Percentiles rank a stretch among this genome's conserved stretches.
Conservation (phyloP, 2,113 vertebrate genomes). For the rat (Rattus norvegicus) region GRCr8 NC_086020.1:119539001-119539500, state of each 20-base stretch:
- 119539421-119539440: no score
- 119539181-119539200: not conserved
- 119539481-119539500: no score
- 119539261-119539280: not conserved
- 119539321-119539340: not conserved
- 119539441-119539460: no score
- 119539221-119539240: not conserved
- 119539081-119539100: not conserved
- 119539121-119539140: not conserved
- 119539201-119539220: not conserved
- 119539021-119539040: not conserved
- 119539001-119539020: not conserved
- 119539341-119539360: no score
- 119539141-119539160: not conserved
- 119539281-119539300: not conserved
- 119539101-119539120: not conserved
- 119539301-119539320: not conserved
- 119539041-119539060: not conserved
- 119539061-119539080: not conserved
- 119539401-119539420: no score
- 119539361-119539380: no score
- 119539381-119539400: no score
- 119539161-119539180: not conserved
- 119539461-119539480: no score
- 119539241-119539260: not conserved